A percentile compares a stretch with the other conserved stretches of the same genome.
Conservation (phyloP, 2,888 invertebrate genomes). For the Drosophila nigritarsus region DNA sequence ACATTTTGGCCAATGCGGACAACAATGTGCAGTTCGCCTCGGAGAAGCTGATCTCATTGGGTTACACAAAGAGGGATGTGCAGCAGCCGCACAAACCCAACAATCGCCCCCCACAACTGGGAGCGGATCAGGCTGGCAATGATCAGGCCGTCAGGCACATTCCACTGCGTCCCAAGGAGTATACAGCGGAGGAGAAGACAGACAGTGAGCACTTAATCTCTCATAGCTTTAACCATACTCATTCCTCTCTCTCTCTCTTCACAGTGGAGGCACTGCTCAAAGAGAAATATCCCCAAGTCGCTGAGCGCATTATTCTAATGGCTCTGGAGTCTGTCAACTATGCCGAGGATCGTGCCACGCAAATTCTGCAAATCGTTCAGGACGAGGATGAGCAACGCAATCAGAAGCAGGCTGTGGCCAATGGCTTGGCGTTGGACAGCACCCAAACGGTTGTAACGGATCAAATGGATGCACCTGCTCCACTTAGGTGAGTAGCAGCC, state of each 20-base stretch:
- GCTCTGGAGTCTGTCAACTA: conserved; percentile 95
- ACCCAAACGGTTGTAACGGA: conserved; percentile 24
- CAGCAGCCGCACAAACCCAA: conserved; percentile 87
- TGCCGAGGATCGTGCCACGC: conserved; percentile 92
- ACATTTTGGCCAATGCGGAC: conserved; percentile 93
- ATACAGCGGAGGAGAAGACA: conserved; percentile 89
- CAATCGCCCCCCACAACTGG: conserved; percentile 83
- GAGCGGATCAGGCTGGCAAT: conserved; percentile 56
- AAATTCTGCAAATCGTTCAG: conserved; percentile 89
- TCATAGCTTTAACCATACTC: too few species aligned
- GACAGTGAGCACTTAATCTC: conserved; percentile 86
- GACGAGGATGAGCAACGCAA: conserved; percentile 87
- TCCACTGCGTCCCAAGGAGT: conserved; percentile 87
- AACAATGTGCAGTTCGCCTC: conserved; percentile 96
- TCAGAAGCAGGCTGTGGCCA: conserved; percentile 59
- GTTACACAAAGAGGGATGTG: conserved; percentile 92
- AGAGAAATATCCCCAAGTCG: conserved; percentile 90
- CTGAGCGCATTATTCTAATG: conserved; percentile 92
- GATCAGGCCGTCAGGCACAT: conserved; percentile 70
- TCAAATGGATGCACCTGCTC: conserved; percentile 50
- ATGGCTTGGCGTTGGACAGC: conserved; percentile 16
- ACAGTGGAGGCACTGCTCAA: conserved; percentile 90
- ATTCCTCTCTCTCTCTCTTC: not conserved
- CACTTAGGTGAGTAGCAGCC: conserved; percentile 48
- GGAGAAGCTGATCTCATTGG: conserved; percentile 91